Percentiles rank a stretch among this genome's conserved stretches.
Conservation (phyloP, 64 coral and sea anemone genomes). For the Orbicella faveolata region DNA sequence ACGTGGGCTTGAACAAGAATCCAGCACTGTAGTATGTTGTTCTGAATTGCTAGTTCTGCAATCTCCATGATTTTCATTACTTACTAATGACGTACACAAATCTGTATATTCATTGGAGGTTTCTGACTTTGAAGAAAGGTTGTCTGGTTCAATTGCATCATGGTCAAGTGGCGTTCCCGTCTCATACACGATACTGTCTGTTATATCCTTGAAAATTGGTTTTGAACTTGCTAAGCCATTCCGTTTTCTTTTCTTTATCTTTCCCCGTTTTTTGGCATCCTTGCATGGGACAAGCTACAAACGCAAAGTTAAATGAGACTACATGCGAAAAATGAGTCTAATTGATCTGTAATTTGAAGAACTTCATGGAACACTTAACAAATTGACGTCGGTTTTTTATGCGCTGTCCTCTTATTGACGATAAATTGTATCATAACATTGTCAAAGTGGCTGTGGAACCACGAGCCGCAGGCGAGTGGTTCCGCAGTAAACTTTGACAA, state of each 20-base stretch:
- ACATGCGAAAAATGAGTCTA: neutral
- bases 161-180: neutral
- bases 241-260: slow-evolving; percentile 8
- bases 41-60: neutral
- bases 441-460: too few species aligned
- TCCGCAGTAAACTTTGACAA: too few species aligned
- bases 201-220: neutral
- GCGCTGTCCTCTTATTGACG: too few species aligned
- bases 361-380: too few species aligned
- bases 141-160: neutral
- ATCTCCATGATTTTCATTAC: neutral
- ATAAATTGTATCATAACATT: too few species aligned
- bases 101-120: too few species aligned
- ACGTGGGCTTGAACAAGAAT: neutral
- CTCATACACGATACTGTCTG: neutral
- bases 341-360: neutral
- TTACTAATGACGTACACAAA: neutral
- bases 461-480: too few species aligned
- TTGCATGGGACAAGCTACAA: neutral
- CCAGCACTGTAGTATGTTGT: neutral
- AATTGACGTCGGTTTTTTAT: too few species aligned
- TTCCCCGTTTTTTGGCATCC: neutral
- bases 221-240: neutral
- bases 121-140: too few species aligned
- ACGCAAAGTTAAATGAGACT: neutral